phyloP scores from a whole-genome alignment of 2,113 vertebrate species.

The Elgaria multicarinata region DNA sequence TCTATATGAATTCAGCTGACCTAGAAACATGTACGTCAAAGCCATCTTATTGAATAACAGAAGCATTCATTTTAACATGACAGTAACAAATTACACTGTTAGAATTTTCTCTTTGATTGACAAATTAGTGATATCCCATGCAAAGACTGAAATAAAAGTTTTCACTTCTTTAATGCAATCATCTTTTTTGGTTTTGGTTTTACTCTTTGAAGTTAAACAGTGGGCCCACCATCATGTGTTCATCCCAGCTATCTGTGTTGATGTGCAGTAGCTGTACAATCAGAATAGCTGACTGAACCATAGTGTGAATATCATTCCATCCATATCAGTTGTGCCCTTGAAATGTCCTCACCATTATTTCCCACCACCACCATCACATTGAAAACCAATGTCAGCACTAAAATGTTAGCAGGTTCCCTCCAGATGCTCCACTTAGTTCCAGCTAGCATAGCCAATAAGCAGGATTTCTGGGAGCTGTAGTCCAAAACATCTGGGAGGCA shows the following conservation, averaged over 20 bases:
- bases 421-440: not conserved
- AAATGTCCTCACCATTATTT: not conserved
- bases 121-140: not conserved
- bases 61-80: not conserved
- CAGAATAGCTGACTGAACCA: not conserved
- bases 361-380: not conserved
- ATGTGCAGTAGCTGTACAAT: not conserved
- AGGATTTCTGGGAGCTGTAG: not conserved
- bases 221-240: not conserved
- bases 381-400: not conserved
- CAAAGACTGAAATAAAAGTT: not conserved
- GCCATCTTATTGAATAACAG: conserved; percentile 12
- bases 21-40: conserved; percentile 3
- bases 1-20: not conserved
- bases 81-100: conserved; percentile 15
- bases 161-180: not conserved
- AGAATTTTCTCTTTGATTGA: not conserved
- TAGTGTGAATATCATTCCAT: not conserved
- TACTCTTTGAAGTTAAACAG: conserved; percentile 4
- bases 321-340: not conserved
- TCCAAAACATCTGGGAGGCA: not conserved
- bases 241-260: not conserved
- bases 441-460: not conserved
- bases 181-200: not conserved
- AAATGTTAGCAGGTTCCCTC: not conserved